phyloP scores from a whole-genome alignment of 2,888 invertebrate genomes.

The Hirudinaria manillensis region DNA sequence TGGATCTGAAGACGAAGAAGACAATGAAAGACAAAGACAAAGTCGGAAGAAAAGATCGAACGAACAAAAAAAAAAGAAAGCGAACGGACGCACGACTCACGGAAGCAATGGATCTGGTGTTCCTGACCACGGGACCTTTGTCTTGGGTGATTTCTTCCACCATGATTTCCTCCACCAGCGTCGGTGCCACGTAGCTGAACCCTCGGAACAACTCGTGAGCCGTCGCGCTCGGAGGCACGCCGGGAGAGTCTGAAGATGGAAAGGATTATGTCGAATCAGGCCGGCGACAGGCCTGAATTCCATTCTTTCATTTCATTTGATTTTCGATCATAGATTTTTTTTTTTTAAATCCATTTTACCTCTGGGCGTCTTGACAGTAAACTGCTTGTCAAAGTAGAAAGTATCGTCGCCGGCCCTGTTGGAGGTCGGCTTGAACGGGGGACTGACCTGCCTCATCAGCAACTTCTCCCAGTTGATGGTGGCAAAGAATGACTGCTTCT shows the following conservation, averaged over 20 bases:
- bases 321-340: background rate
- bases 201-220: conserved; percentile 95
- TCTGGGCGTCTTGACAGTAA: conserved; percentile 90
- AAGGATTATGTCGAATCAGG: background rate
- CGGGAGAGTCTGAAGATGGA: conserved; percentile 75
- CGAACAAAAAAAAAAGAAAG: too few relatives aligned
- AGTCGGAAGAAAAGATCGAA: too few relatives aligned
- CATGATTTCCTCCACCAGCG: conserved; percentile 67
- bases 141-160: conserved; percentile 17
- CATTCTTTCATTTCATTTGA: background rate
- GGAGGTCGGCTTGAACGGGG: conserved; percentile 96
- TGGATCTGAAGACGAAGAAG: conserved; percentile 49
- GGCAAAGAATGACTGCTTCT: conserved; percentile 85
- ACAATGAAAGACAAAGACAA: background rate
- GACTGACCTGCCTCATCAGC: conserved; percentile 71
- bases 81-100: conserved; percentile 4
- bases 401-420: conserved; percentile 67
- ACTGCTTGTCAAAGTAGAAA: conserved; percentile 95
- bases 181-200: conserved; percentile 94
- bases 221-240: conserved; percentile 92
- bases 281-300: background rate
- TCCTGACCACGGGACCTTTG: conserved; percentile 22
- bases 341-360: conserved; percentile 53
- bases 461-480: conserved; percentile 89
- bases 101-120: conserved; percentile 30